Evolutionary conservation across 2,113 vertebrate species (phyloP).

Genomic region (Malurus cyaneus): DNA sequence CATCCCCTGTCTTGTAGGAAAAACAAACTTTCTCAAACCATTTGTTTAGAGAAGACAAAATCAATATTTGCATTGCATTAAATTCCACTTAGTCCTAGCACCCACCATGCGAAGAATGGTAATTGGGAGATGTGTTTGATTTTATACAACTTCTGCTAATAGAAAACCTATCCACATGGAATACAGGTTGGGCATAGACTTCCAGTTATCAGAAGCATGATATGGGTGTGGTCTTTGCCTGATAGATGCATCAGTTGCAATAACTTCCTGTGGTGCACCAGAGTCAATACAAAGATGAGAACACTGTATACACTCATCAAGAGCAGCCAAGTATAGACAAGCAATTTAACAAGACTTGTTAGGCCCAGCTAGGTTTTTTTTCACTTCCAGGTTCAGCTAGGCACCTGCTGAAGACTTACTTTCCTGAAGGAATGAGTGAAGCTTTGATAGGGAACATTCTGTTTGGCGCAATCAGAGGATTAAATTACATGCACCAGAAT

Average conservation of each 20-base stretch:
- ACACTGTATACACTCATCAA: no score
- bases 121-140: neutral
- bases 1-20: neutral
- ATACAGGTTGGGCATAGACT: neutral
- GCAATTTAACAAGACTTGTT: neutral
- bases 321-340: neutral
- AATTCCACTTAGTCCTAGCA: neutral
- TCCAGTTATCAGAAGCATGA: neutral
- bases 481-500: slow-evolving; percentile 93
- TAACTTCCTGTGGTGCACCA: neutral
- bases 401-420: slow-evolving; percentile 86
- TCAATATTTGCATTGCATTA: neutral
- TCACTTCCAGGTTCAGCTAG: slow-evolving; percentile 87
- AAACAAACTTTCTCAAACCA: neutral
- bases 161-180: neutral
- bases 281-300: neutral
- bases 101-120: neutral
- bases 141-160: neutral
- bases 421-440: slow-evolving; percentile 97
- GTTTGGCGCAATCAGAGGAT: slow-evolving; percentile 86
- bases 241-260: neutral
- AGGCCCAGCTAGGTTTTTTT: neutral
- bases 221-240: neutral
- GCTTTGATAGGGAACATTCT: slow-evolving; percentile 91
- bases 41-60: neutral